These are phyloP conservation scores for Bubo scandiacus DNA, from an alignment of 2,113 vertebrate species.

Conservation along the genomic window DNA sequence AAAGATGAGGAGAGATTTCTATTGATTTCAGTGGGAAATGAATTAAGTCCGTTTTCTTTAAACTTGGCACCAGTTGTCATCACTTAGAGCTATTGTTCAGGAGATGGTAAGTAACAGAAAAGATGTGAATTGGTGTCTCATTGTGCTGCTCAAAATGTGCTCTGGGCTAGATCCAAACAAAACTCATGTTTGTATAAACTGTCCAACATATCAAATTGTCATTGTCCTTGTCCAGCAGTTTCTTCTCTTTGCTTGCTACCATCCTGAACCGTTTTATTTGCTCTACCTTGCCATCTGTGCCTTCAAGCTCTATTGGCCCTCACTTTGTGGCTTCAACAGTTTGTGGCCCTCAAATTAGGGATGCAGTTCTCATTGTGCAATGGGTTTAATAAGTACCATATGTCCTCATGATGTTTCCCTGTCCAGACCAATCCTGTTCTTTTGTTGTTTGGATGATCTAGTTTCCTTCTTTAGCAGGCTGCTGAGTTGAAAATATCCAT, in stretches of 20 bases:
- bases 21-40: conserved; percentile 7
- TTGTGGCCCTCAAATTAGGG: background rate
- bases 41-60: conserved; percentile 1
- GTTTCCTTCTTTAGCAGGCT: conserved; percentile 42
- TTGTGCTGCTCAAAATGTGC: background rate
- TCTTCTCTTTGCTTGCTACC: background rate
- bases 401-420: background rate
- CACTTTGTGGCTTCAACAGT: background rate
- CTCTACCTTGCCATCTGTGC: background rate
- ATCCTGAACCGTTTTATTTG: background rate
- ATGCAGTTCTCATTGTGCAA: background rate
- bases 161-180: background rate
- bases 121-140: background rate
- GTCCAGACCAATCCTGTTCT: background rate
- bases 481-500: conserved; percentile 47
- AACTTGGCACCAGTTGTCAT: background rate
- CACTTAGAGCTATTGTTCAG: background rate
- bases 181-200: background rate
- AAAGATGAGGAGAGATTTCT: background rate
- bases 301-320: background rate
- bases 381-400: background rate
- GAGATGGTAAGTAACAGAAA: background rate
- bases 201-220: background rate
- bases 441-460: background rate
- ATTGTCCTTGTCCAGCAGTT: background rate